Conservation (phyloP, 2,113 vertebrate species). For the Salvelinus fontinalis region DNA sequence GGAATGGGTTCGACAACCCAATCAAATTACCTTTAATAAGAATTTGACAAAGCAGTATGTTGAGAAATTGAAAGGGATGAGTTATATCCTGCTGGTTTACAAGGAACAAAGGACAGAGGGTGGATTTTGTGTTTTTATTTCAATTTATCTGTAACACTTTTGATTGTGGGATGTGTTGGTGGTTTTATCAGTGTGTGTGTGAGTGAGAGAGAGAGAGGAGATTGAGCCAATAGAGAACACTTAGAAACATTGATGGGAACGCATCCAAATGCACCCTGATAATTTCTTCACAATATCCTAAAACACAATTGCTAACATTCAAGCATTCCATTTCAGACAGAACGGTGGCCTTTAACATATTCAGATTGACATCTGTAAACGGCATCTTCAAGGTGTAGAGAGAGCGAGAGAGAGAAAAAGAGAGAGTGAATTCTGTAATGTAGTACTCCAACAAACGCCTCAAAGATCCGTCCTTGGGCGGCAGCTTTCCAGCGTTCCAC, state of each 20-base stretch:
- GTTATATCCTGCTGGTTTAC: neutral
- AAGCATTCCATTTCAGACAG: too few species aligned
- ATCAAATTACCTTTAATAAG: conserved; percentile 6
- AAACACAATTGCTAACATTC: too few species aligned
- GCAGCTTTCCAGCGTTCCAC: too few species aligned
- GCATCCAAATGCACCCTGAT: too few species aligned
- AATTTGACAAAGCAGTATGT: neutral
- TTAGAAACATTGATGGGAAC: too few species aligned
- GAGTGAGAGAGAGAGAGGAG: neutral
- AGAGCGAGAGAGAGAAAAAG: too few species aligned
- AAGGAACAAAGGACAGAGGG: neutral
- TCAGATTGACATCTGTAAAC: too few species aligned
- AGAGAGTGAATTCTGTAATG: too few species aligned
- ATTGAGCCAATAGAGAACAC: neutral
- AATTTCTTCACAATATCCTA: too few species aligned
- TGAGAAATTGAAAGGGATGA: neutral
- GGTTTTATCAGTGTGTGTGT: neutral
- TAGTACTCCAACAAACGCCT: neutral
- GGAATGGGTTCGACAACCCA: conserved; percentile 4
- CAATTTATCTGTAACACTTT: neutral
- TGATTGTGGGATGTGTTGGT: neutral
- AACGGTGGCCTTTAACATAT: too few species aligned
- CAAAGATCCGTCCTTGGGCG: neutral
- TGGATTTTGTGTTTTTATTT: neutral
- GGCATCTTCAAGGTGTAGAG: too few species aligned